Base-by-base conservation (phyloP, 2,888 invertebrate species). In the Laspeyria flexula region DNA sequence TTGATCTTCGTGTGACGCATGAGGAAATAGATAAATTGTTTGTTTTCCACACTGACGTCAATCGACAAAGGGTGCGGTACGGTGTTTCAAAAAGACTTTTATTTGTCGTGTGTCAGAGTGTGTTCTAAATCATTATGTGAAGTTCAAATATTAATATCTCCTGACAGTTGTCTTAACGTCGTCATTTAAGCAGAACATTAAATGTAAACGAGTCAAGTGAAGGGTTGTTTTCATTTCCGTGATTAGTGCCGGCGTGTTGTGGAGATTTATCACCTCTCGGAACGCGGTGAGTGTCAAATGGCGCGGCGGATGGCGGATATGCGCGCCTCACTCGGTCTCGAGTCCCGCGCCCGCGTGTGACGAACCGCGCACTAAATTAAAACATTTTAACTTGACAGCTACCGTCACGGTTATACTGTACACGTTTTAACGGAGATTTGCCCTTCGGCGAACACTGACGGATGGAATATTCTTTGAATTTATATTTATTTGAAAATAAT, bases 381-480 rank as follows among this genome's bases (percentile, higher is more conserved):
- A 89, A 90, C 88, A 88, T 90, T 90, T 85, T 77, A 80, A 86
- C 86, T 80, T 87, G 90, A 88, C 90, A 89, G 84, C 71, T 66
- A 63, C 69, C 82, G 88, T 87, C 85, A 84, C 75, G 82, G 81
- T 71, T 82, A 73, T 79, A 74, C 73, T 67, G 74, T 65, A 62
- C 67, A 60, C 63, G 72, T 85, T 86, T 77, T 79, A 81, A 78
- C 76, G 75, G 75, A 74, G 78, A 75, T 80, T 77, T 78, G 74
- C 59, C 75, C 71, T 73, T 72, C 63, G 65, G 67, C 55, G 73
- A 69, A 81, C 74, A 79, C 46, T 27, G 59, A 50, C 39, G 40
- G 50, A 49, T 71, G 53, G 73, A 61, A 55, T 57, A 48, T 52
- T 73, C 56, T 50, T 56, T 54, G 34, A 48, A 55, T 55, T 64